Percentiles rank a stretch among this genome's conserved stretches.
Conservation (phyloP, 2,888 invertebrate species). For the Carcina quercana region DNA sequence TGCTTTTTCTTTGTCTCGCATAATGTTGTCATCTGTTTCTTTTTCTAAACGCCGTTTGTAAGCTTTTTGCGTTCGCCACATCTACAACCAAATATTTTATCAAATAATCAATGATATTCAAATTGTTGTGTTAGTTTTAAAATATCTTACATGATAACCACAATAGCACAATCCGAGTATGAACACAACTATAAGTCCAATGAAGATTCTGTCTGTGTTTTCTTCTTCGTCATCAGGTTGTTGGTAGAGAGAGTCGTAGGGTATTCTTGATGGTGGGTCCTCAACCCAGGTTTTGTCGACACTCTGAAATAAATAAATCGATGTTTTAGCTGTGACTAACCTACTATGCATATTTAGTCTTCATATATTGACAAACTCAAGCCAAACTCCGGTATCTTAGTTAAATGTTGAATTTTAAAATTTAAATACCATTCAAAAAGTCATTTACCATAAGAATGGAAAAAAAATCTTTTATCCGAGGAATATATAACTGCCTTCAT, state of each 20-base stretch:
- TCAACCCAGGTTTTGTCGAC: conserved; percentile 89
- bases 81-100: too few relatives aligned
- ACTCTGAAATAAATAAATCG: too few relatives aligned
- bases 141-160: conserved; percentile 79
- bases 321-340: too few relatives aligned
- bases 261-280: conserved; percentile 84
- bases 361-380: too few relatives aligned
- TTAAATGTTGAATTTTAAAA: too few relatives aligned
- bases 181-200: conserved; percentile 84
- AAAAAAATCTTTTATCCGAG: too few relatives aligned
- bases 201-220: conserved; percentile 86
- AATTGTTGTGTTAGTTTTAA: not conserved
- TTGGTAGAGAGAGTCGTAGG: conserved; percentile 84
- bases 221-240: conserved; percentile 86
- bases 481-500: too few relatives aligned
- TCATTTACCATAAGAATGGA: too few relatives aligned
- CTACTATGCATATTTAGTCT: too few relatives aligned
- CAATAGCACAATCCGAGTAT: conserved; percentile 72
- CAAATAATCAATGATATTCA: not conserved
- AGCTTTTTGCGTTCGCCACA: conserved; percentile 83
- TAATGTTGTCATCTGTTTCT: conserved; percentile 84
- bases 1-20: conserved; percentile 83
- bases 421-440: too few relatives aligned
- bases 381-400: too few relatives aligned
- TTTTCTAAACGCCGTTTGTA: conserved; percentile 82